A percentile compares a stretch with the other conserved stretches of the same genome.
These are phyloP conservation scores for Zaprionus lachaisei DNA, from an alignment of 1,140 invertebrate species.

Conservation along the genomic window DNA sequence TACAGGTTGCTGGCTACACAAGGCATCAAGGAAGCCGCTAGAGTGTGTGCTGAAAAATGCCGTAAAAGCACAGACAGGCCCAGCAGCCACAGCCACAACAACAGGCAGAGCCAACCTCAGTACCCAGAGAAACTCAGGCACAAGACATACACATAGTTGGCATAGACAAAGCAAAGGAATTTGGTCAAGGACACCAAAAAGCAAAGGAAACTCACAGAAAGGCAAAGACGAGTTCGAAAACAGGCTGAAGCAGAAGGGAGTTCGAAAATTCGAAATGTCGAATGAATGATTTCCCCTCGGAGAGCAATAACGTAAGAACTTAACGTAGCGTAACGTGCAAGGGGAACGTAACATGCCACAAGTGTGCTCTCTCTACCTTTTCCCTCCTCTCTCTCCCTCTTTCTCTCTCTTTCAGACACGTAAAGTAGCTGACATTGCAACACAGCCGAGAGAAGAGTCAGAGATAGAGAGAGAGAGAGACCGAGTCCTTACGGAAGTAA, in stretches of 20 bases:
- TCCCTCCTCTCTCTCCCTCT: constrained; percentile 23
- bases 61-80: background rate
- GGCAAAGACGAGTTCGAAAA: constrained; percentile 15
- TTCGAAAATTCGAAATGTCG: constrained; percentile 39
- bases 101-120: background rate
- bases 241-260: background rate
- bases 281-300: constrained; percentile 14
- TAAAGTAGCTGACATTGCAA: constrained; percentile 68
- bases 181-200: constrained; percentile 68
- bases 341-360: constrained; percentile 59
- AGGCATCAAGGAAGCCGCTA: background rate
- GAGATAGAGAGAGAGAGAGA: constrained; percentile 13
- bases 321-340: constrained; percentile 1
- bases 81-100: background rate
- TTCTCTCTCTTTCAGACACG: constrained; percentile 13
- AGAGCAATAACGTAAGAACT: background rate
- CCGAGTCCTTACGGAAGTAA: constrained; percentile 32
- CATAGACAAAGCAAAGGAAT: constrained; percentile 40
- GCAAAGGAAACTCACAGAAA: constrained; percentile 16
- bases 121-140: background rate
- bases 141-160: constrained; percentile 18
- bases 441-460: constrained; percentile 45
- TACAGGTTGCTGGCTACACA: background rate
- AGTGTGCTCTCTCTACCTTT: constrained; percentile 51
- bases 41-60: background rate